Conservation (phyloP, 2,888 invertebrate species). For the Drosophila ustulata region DNA sequence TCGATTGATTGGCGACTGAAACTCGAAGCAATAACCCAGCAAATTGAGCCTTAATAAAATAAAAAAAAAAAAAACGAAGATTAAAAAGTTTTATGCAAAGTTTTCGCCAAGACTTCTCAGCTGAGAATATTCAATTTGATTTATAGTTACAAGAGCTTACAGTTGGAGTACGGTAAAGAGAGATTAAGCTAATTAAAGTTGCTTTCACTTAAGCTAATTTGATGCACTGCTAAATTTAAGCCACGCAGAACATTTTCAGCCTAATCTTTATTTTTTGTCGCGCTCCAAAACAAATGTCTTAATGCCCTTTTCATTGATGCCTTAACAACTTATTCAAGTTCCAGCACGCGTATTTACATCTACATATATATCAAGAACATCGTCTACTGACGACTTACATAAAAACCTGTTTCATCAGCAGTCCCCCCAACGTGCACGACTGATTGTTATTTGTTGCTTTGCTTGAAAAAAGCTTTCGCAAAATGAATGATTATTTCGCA, state of each 20-base stretch:
- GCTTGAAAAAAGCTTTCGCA: constrained; percentile 28
- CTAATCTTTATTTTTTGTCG: neutral
- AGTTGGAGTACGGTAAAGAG: neutral
- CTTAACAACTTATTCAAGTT: constrained; percentile 18
- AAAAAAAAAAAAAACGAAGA: neutral
- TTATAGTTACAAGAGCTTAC: constrained; percentile 1
- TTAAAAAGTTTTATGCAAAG: constrained; percentile 10
- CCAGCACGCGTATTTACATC: neutral
- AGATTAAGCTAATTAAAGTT: neutral
- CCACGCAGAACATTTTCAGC: neutral
- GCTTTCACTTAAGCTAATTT: neutral
- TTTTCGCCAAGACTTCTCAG: neutral
- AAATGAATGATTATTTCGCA: constrained; percentile 65
- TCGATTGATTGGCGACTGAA: constrained; percentile 18
- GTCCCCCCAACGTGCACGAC: constrained; percentile 12
- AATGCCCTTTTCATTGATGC: constrained; percentile 11
- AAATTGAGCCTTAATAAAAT: constrained; percentile 4
- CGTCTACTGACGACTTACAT: constrained; percentile 19
- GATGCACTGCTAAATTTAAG: neutral
- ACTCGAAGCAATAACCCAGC: neutral
- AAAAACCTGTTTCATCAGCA: constrained; percentile 38
- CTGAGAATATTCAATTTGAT: constrained; percentile 8
- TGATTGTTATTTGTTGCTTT: constrained; percentile 44
- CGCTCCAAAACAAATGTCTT: neutral
- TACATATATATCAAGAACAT: constrained; percentile 13